Evolutionary conservation across 2,888 invertebrate genomes (phyloP), one percentile per base, ranked within the genome.

Genomic region (Ganaspis brasiliensis): DNA sequence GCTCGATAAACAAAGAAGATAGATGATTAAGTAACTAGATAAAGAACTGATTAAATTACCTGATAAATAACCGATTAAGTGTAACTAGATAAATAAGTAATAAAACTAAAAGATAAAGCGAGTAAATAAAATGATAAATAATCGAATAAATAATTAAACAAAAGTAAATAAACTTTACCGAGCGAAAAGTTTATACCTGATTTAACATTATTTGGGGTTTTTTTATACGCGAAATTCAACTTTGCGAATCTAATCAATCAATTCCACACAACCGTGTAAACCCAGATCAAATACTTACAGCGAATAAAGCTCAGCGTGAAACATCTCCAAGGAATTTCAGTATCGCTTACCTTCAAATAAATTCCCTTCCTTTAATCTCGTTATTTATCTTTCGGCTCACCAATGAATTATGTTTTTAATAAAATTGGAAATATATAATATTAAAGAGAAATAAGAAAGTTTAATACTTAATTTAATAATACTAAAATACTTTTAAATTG

Each of bases 201-300:
- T 59, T 14, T 59, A 16, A 26, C 57, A 59, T 59, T 8, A 26
- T 16, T 59, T 31, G 26, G 31, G 26, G 31, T n/a, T 31, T 45
- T 24, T 67, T n/a, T 67, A 14, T n/a, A 3, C n/a, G 14, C 6
- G 37, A 63, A 40, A 19, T 40, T 6, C 19, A 19, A 21, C 12
- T 6, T 67, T 24, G 24, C 67, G 4, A 45, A 24, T 9, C 45
- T 67, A 67, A 63, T 59, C 57, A n/a, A 67, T 67, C 45, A 67
- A 67, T 67, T 59, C 24, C 45, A 67, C 8, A 21, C 24, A 21
- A 24, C 9, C 24, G 40, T 67, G 45, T 52, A 10, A 37, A 35
- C 26, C 16, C 57, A 40, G 37, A 63, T 63, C 63, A 63, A 63
- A 63, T 63, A 63, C 12, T 59, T n/a, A n/a, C n/a, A n/a, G 31